Evolutionary conservation across 2,113 vertebrate species (phyloP).

Genomic region (Spea multiplicata): DNA sequence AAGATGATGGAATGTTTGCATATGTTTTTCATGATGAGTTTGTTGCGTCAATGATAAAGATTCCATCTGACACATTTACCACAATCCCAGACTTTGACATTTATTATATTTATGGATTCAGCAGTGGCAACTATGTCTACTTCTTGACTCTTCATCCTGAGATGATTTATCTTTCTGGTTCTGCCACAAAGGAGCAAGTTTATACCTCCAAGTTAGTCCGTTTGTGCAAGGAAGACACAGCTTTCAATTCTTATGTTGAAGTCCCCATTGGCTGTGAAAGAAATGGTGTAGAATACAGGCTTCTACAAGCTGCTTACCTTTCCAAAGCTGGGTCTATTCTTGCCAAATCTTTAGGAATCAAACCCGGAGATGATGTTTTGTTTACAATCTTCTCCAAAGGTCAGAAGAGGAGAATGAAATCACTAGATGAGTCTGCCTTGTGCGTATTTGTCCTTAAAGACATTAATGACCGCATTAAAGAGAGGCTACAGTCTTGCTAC

Average conservation of each 20-base stretch:
- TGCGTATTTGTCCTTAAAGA: slow-evolving; percentile 92
- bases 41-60: slow-evolving; percentile 97
- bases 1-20: slow-evolving; percentile 95
- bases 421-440: slow-evolving; percentile 88
- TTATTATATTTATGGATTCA: slow-evolving; percentile 97
- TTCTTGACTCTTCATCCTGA: slow-evolving; percentile 95
- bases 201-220: slow-evolving; percentile 96
- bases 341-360: slow-evolving; percentile 79
- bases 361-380: slow-evolving; percentile 85
- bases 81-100: slow-evolving; percentile 97
- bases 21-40: slow-evolving; percentile 98
- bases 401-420: slow-evolving; percentile 92
- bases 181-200: slow-evolving; percentile 89
- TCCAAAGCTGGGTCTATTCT: slow-evolving; percentile 89
- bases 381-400: slow-evolving; percentile 96
- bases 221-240: slow-evolving; percentile 92
- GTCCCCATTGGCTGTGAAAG: slow-evolving; percentile 93
- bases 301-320: slow-evolving; percentile 92
- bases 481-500: slow-evolving; percentile 95
- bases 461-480: slow-evolving; percentile 96
- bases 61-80: slow-evolving; percentile 95
- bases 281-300: slow-evolving; percentile 86
- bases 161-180: slow-evolving; percentile 89
- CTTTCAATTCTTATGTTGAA: slow-evolving; percentile 97
- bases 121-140: slow-evolving; percentile 95